phyloP scores from a whole-genome alignment of 2,113 vertebrate species.

The Clinocottus analis region DNA sequence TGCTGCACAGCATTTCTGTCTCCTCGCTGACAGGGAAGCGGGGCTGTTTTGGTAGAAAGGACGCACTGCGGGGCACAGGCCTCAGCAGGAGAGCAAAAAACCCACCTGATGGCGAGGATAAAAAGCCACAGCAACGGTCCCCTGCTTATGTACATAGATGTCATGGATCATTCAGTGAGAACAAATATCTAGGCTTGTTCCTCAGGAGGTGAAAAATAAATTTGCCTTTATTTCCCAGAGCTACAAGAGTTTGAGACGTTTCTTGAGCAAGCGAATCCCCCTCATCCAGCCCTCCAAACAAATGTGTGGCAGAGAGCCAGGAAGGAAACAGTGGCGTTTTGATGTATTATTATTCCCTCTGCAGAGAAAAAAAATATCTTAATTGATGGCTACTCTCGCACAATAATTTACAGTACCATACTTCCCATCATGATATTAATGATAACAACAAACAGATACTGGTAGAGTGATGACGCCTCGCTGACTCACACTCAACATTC shows the following conservation, averaged over 20 bases:
- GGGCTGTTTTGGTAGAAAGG: slow-evolving; percentile 61
- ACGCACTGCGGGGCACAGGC: slow-evolving; percentile 57
- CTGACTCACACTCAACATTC: slow-evolving; percentile 59
- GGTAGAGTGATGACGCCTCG: slow-evolving; percentile 29
- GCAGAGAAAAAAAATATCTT: slow-evolving; percentile 33
- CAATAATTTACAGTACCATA: slow-evolving; percentile 52
- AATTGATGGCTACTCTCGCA: slow-evolving; percentile 50
- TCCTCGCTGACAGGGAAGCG: slow-evolving; percentile 52
- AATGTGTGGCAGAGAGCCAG: slow-evolving; percentile 33
- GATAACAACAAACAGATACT: slow-evolving; percentile 52
- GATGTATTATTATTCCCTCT: slow-evolving; percentile 48
- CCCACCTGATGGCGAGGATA: slow-evolving; percentile 49
- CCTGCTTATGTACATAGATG: slow-evolving; percentile 44
- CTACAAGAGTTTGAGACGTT: slow-evolving; percentile 44
- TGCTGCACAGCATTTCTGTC: slow-evolving; percentile 64
- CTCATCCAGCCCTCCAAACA: slow-evolving; percentile 30
- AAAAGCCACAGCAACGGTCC: slow-evolving; percentile 30
- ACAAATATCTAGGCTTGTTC: slow-evolving; percentile 53
- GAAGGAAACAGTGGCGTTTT: slow-evolving; percentile 39
- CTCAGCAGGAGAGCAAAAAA: slow-evolving; percentile 56
- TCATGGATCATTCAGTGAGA: slow-evolving; percentile 61
- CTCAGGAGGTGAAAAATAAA: slow-evolving; percentile 23
- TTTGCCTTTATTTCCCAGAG: slow-evolving; percentile 27
- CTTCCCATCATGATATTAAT: slow-evolving; percentile 51
- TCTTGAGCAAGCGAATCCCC: slow-evolving; percentile 13